These are phyloP conservation scores for Hirtodrosophila trivittata DNA, from an alignment of 2,888 invertebrate species.

Conservation along the genomic window DNA sequence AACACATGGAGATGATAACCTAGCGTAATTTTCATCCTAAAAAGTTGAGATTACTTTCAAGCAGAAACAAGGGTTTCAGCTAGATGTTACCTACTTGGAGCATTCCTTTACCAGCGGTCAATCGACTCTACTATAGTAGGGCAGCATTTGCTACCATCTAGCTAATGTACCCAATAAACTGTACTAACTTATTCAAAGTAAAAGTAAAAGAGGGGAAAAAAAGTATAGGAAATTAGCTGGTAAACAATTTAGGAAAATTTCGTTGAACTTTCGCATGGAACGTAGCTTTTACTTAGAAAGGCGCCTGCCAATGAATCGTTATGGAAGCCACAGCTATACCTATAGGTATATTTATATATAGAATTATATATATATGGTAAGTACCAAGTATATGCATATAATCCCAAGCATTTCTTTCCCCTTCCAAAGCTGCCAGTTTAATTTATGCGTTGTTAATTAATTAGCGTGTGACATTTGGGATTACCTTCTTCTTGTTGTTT, in stretches of 20 bases:
- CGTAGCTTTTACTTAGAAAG: conserved; percentile 46
- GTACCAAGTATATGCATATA: background rate
- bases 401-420: conserved; percentile 9
- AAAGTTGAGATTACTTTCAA: too few relatives aligned
- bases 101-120: too few relatives aligned
- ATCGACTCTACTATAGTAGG: too few relatives aligned
- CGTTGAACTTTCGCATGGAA: conserved; percentile 20
- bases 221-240: background rate
- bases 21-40: too few relatives aligned
- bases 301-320: conserved; percentile 12
- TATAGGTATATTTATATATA: background rate
- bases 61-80: too few relatives aligned
- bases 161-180: too few relatives aligned
- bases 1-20: too few relatives aligned
- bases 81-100: too few relatives aligned
- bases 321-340: background rate
- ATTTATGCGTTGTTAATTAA: conserved; percentile 58
- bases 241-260: conserved; percentile 12
- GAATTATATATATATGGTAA: background rate
- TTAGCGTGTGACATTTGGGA: conserved; percentile 68
- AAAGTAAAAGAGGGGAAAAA: too few relatives aligned
- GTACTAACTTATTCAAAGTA: too few relatives aligned
- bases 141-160: too few relatives aligned
- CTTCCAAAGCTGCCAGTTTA: conserved; percentile 12
- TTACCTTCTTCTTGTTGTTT: conserved; percentile 41